phyloP scores from a whole-genome alignment of 2,797 vertebrate genomes.

The Lithobates sylvaticus region DNA sequence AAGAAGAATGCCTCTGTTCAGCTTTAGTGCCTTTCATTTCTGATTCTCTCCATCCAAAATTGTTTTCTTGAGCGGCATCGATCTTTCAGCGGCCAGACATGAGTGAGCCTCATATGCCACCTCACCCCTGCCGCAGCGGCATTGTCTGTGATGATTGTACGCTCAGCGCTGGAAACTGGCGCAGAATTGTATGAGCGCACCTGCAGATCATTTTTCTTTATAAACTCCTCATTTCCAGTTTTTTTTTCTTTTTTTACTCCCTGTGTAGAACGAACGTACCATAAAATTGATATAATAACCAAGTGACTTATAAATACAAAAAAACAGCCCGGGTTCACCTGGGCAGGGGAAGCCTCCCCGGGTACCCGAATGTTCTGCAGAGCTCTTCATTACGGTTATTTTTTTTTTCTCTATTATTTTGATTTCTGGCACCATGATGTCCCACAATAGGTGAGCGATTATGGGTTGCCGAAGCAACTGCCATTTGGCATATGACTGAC shows the following conservation, averaged over 20 bases:
- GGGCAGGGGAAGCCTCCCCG: not conserved
- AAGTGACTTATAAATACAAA: too few relatives aligned
- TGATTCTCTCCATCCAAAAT: too few relatives aligned
- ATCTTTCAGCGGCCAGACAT: too few relatives aligned
- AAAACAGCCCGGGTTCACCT: not conserved
- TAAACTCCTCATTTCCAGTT: not conserved
- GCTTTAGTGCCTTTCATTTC: too few relatives aligned
- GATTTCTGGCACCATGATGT: conserved; percentile 32
- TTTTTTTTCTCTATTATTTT: conserved; percentile 24
- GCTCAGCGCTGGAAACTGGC: too few relatives aligned
- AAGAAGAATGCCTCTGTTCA: too few relatives aligned
- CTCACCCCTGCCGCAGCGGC: too few relatives aligned
- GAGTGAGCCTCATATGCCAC: too few relatives aligned
- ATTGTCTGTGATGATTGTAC: too few relatives aligned
- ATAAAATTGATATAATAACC: not conserved
- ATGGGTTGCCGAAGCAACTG: conserved; percentile 17
- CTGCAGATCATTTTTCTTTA: not conserved
- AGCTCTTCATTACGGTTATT: not conserved
- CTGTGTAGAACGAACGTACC: not conserved
- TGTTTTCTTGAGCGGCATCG: too few relatives aligned
- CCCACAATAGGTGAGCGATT: conserved; percentile 13
- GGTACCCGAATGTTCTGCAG: not conserved
- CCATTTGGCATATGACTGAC: conserved; percentile 23
- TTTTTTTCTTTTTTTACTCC: not conserved
- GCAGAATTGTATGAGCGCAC: too few relatives aligned